Conservation (phyloP, 2,113 vertebrate genomes). For the Cavia aperea region DNA sequence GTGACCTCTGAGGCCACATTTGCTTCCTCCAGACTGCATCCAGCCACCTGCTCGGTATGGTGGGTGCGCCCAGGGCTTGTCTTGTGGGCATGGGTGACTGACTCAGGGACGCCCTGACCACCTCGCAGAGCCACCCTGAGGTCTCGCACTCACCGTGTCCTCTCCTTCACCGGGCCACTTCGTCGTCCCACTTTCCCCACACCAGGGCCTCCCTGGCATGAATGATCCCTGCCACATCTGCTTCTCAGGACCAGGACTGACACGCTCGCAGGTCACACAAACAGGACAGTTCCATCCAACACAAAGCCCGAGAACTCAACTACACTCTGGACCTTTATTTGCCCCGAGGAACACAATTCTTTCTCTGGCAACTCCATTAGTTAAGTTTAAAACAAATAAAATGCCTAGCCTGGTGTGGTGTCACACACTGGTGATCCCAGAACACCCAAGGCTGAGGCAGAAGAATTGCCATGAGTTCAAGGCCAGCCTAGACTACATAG, state of each 20-base stretch:
- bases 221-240: neutral
- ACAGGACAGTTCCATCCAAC: neutral
- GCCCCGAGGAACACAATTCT: neutral
- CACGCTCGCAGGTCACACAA: neutral
- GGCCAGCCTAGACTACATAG: neutral
- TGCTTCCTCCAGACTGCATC: neutral
- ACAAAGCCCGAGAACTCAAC: neutral
- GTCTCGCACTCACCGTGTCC: neutral
- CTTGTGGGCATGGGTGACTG: neutral
- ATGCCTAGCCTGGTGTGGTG: neutral
- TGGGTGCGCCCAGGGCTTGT: neutral
- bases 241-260: neutral
- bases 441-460: neutral
- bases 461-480: neutral
- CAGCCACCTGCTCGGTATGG: neutral
- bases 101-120: neutral
- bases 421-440: neutral
- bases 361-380: neutral
- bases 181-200: neutral
- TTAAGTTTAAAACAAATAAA: conserved; percentile 36
- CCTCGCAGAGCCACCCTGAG: neutral
- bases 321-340: neutral
- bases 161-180: neutral
- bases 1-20: neutral
- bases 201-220: neutral